Conservation (phyloP, 2,113 vertebrate genomes). For the Chionis minor region DNA sequence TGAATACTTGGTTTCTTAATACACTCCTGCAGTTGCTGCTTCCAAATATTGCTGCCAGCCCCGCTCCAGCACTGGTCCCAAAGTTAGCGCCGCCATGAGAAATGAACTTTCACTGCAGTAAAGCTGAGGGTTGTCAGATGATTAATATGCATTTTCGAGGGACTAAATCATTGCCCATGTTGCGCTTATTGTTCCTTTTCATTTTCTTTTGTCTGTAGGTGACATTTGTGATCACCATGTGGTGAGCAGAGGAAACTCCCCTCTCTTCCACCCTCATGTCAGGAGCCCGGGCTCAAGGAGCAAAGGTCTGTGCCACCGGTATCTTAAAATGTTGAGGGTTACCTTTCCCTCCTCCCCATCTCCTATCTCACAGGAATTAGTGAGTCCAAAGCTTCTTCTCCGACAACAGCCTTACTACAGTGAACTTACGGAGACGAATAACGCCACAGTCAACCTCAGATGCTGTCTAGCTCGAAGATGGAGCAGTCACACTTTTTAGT, state of each 20-base stretch:
- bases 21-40: neutral
- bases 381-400: neutral
- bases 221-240: constrained; percentile 36
- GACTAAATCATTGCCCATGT: neutral
- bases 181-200: constrained; percentile 18
- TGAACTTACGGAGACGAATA: neutral
- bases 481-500: fast-evolving
- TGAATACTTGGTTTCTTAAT: neutral
- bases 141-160: constrained; percentile 26
- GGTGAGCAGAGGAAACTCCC: constrained; percentile 40
- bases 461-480: fast-evolving
- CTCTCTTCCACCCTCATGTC: neutral
- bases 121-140: neutral
- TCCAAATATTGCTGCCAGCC: neutral
- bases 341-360: neutral
- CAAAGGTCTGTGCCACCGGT: neutral
- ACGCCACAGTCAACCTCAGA: neutral
- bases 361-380: neutral
- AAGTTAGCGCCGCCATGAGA: neutral
- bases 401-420: neutral
- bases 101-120: neutral
- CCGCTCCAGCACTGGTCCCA: neutral
- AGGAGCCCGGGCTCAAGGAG: neutral
- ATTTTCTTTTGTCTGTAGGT: constrained; percentile 61
- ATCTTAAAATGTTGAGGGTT: neutral